Evolutionary conservation across 2,797 vertebrate species (phyloP).

Genomic region (Oreochromis mossambicus): DNA sequence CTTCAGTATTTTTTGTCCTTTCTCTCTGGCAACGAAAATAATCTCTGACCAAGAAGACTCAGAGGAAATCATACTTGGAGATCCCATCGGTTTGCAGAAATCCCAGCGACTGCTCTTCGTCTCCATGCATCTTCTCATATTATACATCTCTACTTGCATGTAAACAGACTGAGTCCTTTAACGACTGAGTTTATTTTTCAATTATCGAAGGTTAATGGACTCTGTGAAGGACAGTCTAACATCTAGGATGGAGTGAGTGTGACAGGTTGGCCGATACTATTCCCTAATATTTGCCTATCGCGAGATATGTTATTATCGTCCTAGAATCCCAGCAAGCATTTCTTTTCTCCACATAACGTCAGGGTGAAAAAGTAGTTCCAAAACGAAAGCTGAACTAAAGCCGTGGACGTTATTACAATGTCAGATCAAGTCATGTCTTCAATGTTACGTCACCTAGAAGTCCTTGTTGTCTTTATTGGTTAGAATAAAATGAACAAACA

Average conservation of each 20-base stretch:
- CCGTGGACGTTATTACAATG: not conserved
- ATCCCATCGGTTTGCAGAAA: not conserved
- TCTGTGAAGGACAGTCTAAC: not conserved
- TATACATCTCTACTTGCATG: not conserved
- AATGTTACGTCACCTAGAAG: not conserved
- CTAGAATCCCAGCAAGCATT: not conserved
- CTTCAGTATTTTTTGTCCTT: constrained; percentile 7
- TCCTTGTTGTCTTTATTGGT: not conserved
- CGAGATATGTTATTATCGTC: not conserved
- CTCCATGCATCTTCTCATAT: not conserved
- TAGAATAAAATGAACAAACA: not conserved
- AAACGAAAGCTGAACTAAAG: not conserved
- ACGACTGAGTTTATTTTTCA: not conserved
- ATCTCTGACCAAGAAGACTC: constrained; percentile 2
- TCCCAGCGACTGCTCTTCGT: not conserved
- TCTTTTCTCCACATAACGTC: not conserved
- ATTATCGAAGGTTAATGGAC: not conserved
- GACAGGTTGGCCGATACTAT: not conserved
- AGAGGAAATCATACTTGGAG: not conserved
- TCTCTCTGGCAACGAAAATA: constrained; percentile 2
- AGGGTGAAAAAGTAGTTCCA: not conserved
- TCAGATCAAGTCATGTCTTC: not conserved
- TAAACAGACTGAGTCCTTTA: not conserved
- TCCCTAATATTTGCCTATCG: not conserved
- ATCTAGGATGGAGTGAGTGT: not conserved